These are phyloP conservation scores for Zaprionus vittiger DNA, from an alignment of 1,140 invertebrate genomes.

Conservation along the genomic window DNA sequence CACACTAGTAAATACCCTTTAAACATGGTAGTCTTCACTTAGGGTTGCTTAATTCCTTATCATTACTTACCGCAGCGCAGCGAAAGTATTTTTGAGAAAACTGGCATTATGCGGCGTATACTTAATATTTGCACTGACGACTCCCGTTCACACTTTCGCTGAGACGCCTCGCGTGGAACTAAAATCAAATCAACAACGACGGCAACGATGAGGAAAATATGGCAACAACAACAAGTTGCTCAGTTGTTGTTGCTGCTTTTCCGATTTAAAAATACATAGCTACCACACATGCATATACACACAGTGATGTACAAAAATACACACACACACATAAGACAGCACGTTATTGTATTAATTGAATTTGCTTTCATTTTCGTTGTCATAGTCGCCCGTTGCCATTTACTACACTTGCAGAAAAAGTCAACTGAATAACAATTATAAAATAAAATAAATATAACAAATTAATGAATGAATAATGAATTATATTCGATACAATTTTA, in stretches of 20 bases:
- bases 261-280: conserved; percentile 64
- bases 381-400: conserved; percentile 40
- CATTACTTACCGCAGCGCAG: conserved; percentile 46
- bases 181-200: conserved; percentile 13
- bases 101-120: conserved; percentile 53
- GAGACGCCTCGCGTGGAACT: conserved; percentile 44
- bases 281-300: not conserved
- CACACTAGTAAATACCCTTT: conserved; percentile 1
- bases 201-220: conserved; percentile 23
- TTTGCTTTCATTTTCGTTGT: conserved; percentile 75
- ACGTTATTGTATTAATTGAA: conserved; percentile 69
- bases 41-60: not conserved
- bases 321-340: conserved; percentile 13
- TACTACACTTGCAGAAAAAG: conserved; percentile 30
- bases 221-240: conserved; percentile 10
- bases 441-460: not conserved
- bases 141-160: conserved; percentile 10
- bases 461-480: not conserved
- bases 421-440: not conserved
- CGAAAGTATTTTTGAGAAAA: conserved; percentile 62
- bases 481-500: not conserved
- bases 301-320: conserved; percentile 14
- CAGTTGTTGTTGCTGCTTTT: conserved; percentile 45
- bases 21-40: not conserved
- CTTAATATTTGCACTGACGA: conserved; percentile 4